phyloP scores from a whole-genome alignment of 2,888 invertebrate genomes.

The Bombylius discolor region DNA sequence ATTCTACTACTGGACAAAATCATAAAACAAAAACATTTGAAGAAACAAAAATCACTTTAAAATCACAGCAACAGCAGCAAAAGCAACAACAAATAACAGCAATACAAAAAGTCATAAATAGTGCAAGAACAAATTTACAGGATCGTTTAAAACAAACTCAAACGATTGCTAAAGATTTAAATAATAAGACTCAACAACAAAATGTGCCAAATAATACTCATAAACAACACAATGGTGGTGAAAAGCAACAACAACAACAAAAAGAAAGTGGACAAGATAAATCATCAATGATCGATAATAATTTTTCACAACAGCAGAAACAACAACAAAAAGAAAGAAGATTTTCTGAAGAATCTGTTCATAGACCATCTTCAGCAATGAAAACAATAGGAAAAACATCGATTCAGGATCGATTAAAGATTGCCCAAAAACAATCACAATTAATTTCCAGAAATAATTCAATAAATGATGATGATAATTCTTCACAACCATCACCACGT shows the following conservation, averaged over 20 bases:
- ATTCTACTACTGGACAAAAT: conserved; percentile 2
- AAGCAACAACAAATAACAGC: conserved; percentile 3
- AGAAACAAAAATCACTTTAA: neutral
- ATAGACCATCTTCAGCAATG: neutral
- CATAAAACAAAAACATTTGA: conserved; percentile 1
- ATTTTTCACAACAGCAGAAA: neutral
- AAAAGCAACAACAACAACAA: conserved; percentile 5
- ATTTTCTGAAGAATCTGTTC: neutral
- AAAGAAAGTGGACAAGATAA: neutral
- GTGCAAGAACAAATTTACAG: conserved; percentile 11
- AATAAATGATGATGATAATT: neutral
- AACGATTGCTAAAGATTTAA: neutral
- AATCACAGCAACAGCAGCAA: conserved; percentile 1
- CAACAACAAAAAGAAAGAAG: neutral
- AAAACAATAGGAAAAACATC: conserved; percentile 9
- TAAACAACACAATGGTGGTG: conserved; percentile 7
- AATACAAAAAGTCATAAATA: neutral
- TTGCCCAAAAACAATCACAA: conserved; percentile 8
- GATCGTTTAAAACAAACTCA: conserved; percentile 3
- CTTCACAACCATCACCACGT: neutral
- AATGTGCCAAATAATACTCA: neutral
- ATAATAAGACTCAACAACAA: conserved; percentile 3
- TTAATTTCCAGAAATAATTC: neutral
- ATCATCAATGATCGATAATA: neutral
- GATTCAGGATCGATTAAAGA: conserved; percentile 20